Base-by-base conservation (phyloP, 2,888 invertebrate genomes). In the Tetheella fluctuosa region DNA sequence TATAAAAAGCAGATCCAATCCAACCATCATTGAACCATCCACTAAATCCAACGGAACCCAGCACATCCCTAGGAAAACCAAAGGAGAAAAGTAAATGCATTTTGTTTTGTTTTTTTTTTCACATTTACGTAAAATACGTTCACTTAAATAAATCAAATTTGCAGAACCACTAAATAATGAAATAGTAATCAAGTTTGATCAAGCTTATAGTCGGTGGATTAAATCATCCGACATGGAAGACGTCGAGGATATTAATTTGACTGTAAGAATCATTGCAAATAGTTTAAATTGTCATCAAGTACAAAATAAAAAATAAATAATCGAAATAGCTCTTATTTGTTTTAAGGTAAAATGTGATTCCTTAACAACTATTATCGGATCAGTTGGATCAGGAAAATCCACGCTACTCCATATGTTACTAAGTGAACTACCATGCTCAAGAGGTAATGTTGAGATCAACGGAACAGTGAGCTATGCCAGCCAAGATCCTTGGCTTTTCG, bases 401-500 rank as follows among this genome's bases (percentile, higher is more conserved):
- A 92, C 94, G 10, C 73, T 96, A 52, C 84, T 96, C 5, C 94
- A 96, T 65, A 94, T 95, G 74, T 89, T 97, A 25, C 90, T 98
- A 6, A 94, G 95, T 56, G 98, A 98, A 86, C 87, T 98, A 37
- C 96, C 96, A 0, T 89, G 96, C 42, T 85, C 86, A 1, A 80
- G 85, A 23, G 98, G 98, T 74, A 94, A 75, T 25, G 79, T 95
- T 17, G 83, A 90, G 20, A 91, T 96, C 0, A 88, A 90, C 25
- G 98, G 98, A 4, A 91, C 88, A 56, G 80, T 96, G 0, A 95
- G 95, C 28, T 98, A 98, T 77, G 96, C 96, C 0, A 94, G 96
- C 48, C 97, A 98, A 79, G 96, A 97, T 72, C 95, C 98, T 0
- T 98, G 98, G 98, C 89, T 96, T 8, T 96, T 96, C 74, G 94